These are phyloP conservation scores for Erithacus rubecula DNA, from an alignment of 2,797 vertebrate species.

Conservation along the genomic window DNA sequence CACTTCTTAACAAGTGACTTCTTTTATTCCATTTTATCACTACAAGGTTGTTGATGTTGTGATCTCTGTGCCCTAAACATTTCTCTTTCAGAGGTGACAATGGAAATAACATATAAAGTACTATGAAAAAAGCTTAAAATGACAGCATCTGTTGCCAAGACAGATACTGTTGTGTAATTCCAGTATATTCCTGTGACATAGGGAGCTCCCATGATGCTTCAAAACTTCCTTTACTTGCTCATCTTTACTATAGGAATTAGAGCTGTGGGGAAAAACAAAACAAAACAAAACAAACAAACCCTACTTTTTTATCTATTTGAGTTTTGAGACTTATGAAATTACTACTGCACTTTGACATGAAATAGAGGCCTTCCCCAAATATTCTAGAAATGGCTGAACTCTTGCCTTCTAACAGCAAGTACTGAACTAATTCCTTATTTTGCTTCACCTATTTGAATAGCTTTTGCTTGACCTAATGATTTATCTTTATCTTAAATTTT, in stretches of 20 bases:
- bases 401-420: not conserved
- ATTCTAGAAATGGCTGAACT: not conserved
- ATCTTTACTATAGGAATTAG: not conserved
- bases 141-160: not conserved
- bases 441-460: not conserved
- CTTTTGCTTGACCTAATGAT: not conserved
- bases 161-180: not conserved
- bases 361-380: not conserved
- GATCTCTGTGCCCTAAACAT: not conserved
- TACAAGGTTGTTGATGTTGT: not conserved
- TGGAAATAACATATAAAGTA: not conserved
- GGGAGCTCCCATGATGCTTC: not conserved
- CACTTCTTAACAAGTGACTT: not conserved
- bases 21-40: not conserved
- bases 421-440: not conserved
- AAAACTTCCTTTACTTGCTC: not conserved
- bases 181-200: not conserved
- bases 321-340: not conserved
- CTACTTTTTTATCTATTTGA: not conserved
- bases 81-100: not conserved
- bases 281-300: not conserved
- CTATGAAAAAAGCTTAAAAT: not conserved
- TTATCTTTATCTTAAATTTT: not conserved
- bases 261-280: not conserved
- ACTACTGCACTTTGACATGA: not conserved